Conservation (phyloP, 2,797 vertebrate species). For the Zenarchopterus dispar region DNA sequence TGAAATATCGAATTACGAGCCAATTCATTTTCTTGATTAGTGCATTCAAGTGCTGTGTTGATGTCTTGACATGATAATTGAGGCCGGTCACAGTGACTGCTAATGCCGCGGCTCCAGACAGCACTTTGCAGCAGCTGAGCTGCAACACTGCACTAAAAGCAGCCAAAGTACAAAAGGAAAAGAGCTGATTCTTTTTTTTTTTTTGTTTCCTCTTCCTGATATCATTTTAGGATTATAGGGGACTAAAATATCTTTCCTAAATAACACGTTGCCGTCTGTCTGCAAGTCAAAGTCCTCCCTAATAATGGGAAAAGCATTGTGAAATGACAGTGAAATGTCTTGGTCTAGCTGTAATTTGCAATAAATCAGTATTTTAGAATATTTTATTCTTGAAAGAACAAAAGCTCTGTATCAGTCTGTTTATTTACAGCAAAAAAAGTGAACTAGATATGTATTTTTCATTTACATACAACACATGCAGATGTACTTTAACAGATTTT, state of each 20-base stretch:
- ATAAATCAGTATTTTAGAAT: slow-evolving; percentile 25
- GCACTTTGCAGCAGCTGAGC: slow-evolving; percentile 69
- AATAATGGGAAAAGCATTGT: not conserved
- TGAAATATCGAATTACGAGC: slow-evolving; percentile 58
- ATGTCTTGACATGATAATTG: slow-evolving; percentile 57
- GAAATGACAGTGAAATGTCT: not conserved
- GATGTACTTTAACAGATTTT: slow-evolving; percentile 40
- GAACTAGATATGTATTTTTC: slow-evolving; percentile 44
- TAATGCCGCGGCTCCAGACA: slow-evolving; percentile 73
- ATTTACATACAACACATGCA: slow-evolving; percentile 58
- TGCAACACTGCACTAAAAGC: slow-evolving; percentile 48
- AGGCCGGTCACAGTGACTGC: slow-evolving; percentile 45
- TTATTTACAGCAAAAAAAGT: slow-evolving; percentile 61
- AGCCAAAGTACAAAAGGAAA: slow-evolving; percentile 14
- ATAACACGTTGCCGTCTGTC: not conserved
- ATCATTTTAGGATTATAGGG: too few relatives aligned
- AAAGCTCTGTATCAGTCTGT: slow-evolving; percentile 40
- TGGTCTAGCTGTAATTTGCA: slow-evolving; percentile 1
- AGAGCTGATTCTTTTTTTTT: not conserved
- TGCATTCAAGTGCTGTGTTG: slow-evolving; percentile 44
- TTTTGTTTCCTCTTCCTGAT: not conserved
- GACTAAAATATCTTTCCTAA: not conserved
- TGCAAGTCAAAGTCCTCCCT: not conserved
- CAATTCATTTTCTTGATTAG: slow-evolving; percentile 63
- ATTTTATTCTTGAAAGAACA: slow-evolving; percentile 43